Base-by-base conservation (phyloP, 1,140 invertebrate species). In the Heliconius nattereri region DNA sequence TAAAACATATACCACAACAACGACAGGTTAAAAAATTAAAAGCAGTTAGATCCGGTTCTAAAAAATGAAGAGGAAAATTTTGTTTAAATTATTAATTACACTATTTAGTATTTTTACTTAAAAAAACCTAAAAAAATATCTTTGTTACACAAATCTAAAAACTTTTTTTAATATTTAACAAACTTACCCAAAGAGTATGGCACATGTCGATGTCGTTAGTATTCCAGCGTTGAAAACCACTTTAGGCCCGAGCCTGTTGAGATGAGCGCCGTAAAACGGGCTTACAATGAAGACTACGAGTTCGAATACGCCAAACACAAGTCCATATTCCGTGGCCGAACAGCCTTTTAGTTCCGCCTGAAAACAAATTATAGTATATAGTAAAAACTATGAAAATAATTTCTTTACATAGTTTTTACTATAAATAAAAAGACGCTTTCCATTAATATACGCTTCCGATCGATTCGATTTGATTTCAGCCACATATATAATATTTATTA, bases 271-370 rank as follows among this genome's bases (percentile, higher is more conserved):
- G 93, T 98, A 98, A 20, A 99, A 83, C 0, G 98, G 98, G 85
- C 98, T 98, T 57, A 98, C 96, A 13, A 98, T 87, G 89, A 99
- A 98, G 35, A 99, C 98, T 1, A 98, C 96, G n/a, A 99, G 93
- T 90, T 99, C 98, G 93, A 98, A 99, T 40, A 98, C 95, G 2
- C 98, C 98, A 92, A 99, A 99, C 0, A 99, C 98, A 70, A 99
- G 94, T 3, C 98, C 98, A 95, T 98, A 98, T 85, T 98, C 97
- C 26, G 98, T 97, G 0, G 98, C 96, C 7, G 97, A 96, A 7
- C 97, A 97, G 57, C 98, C 98, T 96, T 99, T 98, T 70, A 95
- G 95, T 85, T 97, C 97, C 19, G 98, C 98, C 97, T 98, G 94
- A 8, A 87, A 83, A 75, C 32, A 76, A 81, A 77, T 35, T 35